A percentile compares a stretch with the other conserved stretches of the same genome.
These are phyloP conservation scores for Oncorhynchus gorbuscha DNA, from an alignment of 2,113 vertebrate species.

Conservation along the genomic window DNA sequence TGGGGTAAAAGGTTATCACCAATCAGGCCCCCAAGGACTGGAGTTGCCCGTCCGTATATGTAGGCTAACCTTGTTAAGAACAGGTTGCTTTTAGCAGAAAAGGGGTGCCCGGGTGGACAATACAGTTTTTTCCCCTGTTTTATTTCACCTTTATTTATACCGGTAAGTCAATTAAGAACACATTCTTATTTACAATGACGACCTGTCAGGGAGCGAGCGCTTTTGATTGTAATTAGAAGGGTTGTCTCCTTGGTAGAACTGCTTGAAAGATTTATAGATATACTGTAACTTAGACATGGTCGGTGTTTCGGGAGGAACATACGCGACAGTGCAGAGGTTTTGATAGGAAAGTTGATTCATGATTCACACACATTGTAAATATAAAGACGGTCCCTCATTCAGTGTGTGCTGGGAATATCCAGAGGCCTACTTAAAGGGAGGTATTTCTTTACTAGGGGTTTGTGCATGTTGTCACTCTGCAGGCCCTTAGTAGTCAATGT, in stretches of 20 bases:
- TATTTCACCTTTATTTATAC: too few relatives aligned
- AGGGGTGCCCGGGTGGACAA: neutral
- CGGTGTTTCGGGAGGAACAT: constrained; percentile 35
- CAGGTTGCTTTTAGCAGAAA: neutral
- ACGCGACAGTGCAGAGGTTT: constrained; percentile 44
- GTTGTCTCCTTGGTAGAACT: constrained; percentile 6
- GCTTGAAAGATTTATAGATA: constrained; percentile 30
- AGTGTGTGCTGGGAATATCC: constrained; percentile 54
- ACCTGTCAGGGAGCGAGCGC: too few relatives aligned
- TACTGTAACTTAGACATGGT: constrained; percentile 19
- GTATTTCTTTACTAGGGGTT: constrained; percentile 58
- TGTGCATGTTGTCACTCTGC: constrained; percentile 54
- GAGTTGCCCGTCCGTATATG: constrained; percentile 14
- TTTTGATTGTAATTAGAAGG: constrained; percentile 13
- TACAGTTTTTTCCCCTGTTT: neutral
- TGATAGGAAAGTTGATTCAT: constrained; percentile 65
- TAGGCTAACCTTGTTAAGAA: constrained; percentile 12
- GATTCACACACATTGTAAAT: constrained; percentile 42
- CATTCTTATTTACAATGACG: too few relatives aligned
- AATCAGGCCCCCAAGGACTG: too few relatives aligned
- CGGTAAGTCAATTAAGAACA: too few relatives aligned
- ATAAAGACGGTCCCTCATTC: constrained; percentile 29
- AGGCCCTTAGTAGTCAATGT: constrained; percentile 59
- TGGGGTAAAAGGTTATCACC: too few relatives aligned
- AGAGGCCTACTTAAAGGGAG: constrained; percentile 51